phyloP scores from a whole-genome alignment of 2,113 vertebrate species.

The Psilopsiagon aurifrons region DNA sequence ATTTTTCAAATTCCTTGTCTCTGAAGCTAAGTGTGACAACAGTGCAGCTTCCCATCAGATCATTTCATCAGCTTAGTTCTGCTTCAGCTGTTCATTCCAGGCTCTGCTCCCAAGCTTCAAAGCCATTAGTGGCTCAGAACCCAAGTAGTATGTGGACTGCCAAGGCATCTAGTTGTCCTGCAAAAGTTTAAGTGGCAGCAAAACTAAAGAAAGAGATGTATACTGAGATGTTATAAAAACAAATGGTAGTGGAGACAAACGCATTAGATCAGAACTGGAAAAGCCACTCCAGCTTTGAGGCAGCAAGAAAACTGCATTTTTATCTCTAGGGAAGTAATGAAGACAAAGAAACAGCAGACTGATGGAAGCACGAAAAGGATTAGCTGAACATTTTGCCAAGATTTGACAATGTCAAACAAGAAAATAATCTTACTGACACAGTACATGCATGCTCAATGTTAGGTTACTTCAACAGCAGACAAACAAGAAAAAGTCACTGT shows the following conservation, averaged over 20 bases:
- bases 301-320: not conserved
- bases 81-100: slow-evolving; percentile 51
- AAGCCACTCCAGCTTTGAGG: not conserved
- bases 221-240: not conserved
- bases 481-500: not conserved
- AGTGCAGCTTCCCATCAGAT: slow-evolving; percentile 23
- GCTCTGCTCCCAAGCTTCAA: slow-evolving; percentile 42
- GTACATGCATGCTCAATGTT: not conserved
- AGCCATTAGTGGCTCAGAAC: slow-evolving; percentile 44
- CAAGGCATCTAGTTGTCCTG: slow-evolving; percentile 30
- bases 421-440: not conserved
- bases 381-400: not conserved
- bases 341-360: not conserved
- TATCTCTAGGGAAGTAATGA: not conserved
- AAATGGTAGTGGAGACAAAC: not conserved
- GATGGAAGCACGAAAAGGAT: not conserved
- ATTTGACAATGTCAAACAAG: not conserved
- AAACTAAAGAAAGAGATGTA: not conserved
- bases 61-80: slow-evolving; percentile 32
- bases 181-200: not conserved
- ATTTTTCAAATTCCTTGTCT: not conserved
- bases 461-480: not conserved
- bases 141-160: not conserved
- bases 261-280: not conserved
- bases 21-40: slow-evolving; percentile 5